Conservation (phyloP, 2,888 invertebrate species). For the Meiosimyza platycephala region DNA sequence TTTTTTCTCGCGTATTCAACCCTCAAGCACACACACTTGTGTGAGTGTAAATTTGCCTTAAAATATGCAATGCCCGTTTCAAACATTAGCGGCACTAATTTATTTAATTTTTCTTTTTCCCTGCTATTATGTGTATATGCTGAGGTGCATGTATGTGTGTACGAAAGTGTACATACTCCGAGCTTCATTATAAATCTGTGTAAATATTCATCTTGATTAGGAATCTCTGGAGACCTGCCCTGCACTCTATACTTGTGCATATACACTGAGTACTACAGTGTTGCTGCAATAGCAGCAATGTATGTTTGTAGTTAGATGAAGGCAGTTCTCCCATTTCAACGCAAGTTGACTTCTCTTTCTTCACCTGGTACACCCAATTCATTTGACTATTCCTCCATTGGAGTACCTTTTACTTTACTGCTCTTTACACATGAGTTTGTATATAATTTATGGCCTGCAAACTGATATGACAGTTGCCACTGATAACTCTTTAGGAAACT, state of each 20-base stretch:
- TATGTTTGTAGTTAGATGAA: not conserved
- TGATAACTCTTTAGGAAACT: conserved; percentile 26
- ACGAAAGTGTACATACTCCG: conserved; percentile 8
- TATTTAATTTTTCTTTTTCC: conserved; percentile 39
- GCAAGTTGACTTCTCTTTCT: not conserved
- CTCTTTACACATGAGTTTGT: conserved; percentile 40
- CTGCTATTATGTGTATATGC: not conserved
- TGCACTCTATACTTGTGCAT: not conserved
- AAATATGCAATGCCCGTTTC: conserved; percentile 47
- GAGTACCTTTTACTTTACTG: conserved; percentile 13
- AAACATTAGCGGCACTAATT: conserved; percentile 46
- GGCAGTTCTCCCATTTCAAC: not conserved
- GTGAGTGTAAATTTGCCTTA: conserved; percentile 26
- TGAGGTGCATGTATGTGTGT: not conserved
- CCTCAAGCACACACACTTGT: no score
- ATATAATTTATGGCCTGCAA: conserved; percentile 47
- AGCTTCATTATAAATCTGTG: conserved; percentile 11
- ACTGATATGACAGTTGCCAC: conserved; percentile 47
- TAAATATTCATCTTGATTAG: conserved; percentile 30
- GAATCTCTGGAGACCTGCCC: conserved; percentile 16
- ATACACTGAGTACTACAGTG: not conserved
- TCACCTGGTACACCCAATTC: not conserved
- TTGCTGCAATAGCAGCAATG: not conserved
- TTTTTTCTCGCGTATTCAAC: no score
- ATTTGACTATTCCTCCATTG: conserved; percentile 21